These are phyloP conservation scores for Zaprionus kolodkinae DNA, from an alignment of 1,140 invertebrate species.

Conservation along the genomic window DNA sequence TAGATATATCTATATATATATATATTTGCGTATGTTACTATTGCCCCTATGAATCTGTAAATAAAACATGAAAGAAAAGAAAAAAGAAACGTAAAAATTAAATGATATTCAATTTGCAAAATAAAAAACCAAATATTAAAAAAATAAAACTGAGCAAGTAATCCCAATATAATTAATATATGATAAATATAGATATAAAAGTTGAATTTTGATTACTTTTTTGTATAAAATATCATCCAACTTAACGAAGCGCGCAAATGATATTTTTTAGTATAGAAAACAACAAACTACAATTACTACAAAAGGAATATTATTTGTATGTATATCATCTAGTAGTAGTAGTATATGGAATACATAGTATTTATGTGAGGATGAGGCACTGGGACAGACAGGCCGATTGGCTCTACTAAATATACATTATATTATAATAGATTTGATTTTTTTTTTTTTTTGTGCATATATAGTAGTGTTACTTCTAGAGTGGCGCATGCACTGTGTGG, in stretches of 20 bases:
- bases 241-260: constrained; percentile 1
- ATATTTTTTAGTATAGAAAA: background rate
- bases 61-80: constrained; percentile 48
- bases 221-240: background rate
- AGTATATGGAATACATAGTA: background rate
- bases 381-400: constrained; percentile 4
- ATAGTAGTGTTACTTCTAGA: too few relatives aligned
- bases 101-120: constrained; percentile 25
- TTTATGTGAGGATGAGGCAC: background rate
- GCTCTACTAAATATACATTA: background rate
- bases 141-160: background rate
- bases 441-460: too few relatives aligned
- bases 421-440: too few relatives aligned
- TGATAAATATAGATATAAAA: too few relatives aligned
- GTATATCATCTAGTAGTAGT: too few relatives aligned
- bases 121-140: constrained; percentile 1
- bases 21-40: constrained; percentile 66
- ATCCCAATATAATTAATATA: background rate
- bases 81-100: constrained; percentile 42
- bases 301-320: background rate
- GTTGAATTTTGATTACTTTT: too few relatives aligned
- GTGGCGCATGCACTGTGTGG: too few relatives aligned
- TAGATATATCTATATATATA: constrained; percentile 42
- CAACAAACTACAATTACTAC: background rate
- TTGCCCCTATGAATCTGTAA: constrained; percentile 80